Base-by-base conservation (phyloP, 2,797 vertebrate genomes). In the Sebastes taczanowskii region DNA sequence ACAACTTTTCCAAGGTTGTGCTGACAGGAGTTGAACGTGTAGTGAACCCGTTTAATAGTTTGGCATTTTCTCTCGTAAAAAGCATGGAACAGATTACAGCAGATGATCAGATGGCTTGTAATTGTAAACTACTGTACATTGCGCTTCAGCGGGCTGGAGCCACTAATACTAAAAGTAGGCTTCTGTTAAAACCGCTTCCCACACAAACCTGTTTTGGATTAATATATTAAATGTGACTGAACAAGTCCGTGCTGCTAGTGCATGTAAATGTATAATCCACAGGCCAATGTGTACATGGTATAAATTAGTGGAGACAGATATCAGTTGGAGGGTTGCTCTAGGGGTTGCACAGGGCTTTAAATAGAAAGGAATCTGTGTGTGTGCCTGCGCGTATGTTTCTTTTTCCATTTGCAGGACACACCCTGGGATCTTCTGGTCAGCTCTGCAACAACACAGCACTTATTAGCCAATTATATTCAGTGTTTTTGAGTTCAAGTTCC, bases 341-440 rank as follows among this genome's bases (percentile, higher is more conserved):
- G 83, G 86, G 80, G 85, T 60, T 42, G 34, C 77, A 61, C 76
- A 59, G 58, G 67, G 69, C 88, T 93, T 91, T 84, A 93, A 95
- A 95, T 95, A 95, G 94, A 93, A 92, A 88, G 91, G 91, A 93
- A 94, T 95, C 86, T 87, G 77, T 85, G 84, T 42, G 38, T 91
- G 77, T 77, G 91, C 82, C 76, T 91, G 77, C 49, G 22, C 46
- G 61, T 83, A 85, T 91, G 88, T 92, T 85, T 92, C 86, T 92
- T 91, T 94, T 94, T 91, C 85, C 89, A 91, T 86, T 78, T 82
- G 78, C 35, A 82, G 85, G 85, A 90, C 89, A 92, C 91, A 91
- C 92, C 92, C 90, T 64, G 46, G 69, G 83, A 88, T 91, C 83
- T 82, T 86, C 75, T 89, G 81, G 86, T 89, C 74, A 86, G 76